Conservation (phyloP, 2,888 invertebrate species). For the Gari tellinella region DNA sequence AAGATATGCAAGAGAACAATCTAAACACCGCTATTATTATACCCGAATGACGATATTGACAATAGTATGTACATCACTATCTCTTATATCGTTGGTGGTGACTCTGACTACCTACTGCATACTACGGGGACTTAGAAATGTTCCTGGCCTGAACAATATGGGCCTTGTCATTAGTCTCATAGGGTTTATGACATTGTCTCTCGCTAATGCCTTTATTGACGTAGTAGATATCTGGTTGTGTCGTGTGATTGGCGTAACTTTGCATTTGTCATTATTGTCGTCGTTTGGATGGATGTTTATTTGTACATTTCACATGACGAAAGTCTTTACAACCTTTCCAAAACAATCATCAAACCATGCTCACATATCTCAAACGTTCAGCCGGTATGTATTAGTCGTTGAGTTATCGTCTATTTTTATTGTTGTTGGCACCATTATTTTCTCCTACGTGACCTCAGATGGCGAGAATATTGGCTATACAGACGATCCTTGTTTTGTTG, state of each 20-base stretch:
- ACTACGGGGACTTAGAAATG: not conserved
- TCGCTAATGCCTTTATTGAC: not conserved
- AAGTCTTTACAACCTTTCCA: slow-evolving; percentile 31
- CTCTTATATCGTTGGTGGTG: not conserved
- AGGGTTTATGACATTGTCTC: not conserved
- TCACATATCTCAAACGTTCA: slow-evolving; percentile 6
- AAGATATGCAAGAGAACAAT: no score
- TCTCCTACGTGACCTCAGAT: slow-evolving; percentile 3
- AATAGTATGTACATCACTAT: no score
- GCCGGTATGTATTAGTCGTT: slow-evolving; percentile 18
- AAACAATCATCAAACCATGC: slow-evolving; percentile 10
- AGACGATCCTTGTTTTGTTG: slow-evolving; percentile 41
- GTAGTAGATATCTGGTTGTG: slow-evolving; percentile 2
- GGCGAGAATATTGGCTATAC: slow-evolving; percentile 29
- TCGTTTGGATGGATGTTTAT: slow-evolving; percentile 35
- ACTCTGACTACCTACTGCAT: not conserved
- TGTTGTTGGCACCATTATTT: slow-evolving; percentile 13
- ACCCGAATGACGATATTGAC: no score
- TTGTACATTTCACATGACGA: slow-evolving; percentile 52
- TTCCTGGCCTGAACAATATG: slow-evolving; percentile 15
- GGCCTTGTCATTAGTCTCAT: slow-evolving; percentile 9
- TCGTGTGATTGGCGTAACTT: not conserved
- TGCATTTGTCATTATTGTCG: slow-evolving; percentile 8
- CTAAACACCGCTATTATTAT: no score
- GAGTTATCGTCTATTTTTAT: slow-evolving; percentile 4